Conservation (phyloP, 2,113 vertebrate species). For the Ondatra zibethicus region DNA sequence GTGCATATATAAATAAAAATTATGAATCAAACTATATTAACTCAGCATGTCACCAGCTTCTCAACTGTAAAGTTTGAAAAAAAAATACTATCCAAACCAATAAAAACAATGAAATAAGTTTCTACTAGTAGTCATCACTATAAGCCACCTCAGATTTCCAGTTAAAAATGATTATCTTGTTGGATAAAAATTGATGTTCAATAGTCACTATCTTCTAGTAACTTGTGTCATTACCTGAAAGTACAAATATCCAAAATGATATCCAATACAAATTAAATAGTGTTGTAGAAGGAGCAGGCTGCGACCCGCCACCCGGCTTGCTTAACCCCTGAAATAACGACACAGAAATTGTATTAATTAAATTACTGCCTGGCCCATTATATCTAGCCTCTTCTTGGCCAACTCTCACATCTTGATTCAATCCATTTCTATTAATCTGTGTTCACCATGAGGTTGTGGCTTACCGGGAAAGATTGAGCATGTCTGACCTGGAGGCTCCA, state of each 20-base stretch:
- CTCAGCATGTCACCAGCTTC: background rate
- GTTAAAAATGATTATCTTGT: background rate
- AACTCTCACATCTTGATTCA: too few species aligned
- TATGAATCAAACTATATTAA: background rate
- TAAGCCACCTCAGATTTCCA: background rate
- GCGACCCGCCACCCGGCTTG: too few species aligned
- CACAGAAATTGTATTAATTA: too few species aligned
- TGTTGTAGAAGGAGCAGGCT: too few species aligned
- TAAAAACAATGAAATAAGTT: background rate
- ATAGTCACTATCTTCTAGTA: background rate
- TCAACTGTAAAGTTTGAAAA: background rate
- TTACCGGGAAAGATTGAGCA: too few species aligned
- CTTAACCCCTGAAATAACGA: too few species aligned
- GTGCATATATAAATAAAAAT: background rate
- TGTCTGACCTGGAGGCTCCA: too few species aligned
- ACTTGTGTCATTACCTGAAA: background rate
- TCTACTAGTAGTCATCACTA: background rate
- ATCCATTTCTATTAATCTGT: too few species aligned
- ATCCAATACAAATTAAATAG: background rate
- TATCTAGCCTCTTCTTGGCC: too few species aligned
- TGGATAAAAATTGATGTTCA: background rate
- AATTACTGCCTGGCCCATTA: too few species aligned
- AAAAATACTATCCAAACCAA: background rate
- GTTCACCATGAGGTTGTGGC: too few species aligned
- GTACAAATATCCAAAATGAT: background rate